Evolutionary conservation across 2,797 vertebrate species (phyloP).

Genomic region (Myotis findleyi): DNA sequence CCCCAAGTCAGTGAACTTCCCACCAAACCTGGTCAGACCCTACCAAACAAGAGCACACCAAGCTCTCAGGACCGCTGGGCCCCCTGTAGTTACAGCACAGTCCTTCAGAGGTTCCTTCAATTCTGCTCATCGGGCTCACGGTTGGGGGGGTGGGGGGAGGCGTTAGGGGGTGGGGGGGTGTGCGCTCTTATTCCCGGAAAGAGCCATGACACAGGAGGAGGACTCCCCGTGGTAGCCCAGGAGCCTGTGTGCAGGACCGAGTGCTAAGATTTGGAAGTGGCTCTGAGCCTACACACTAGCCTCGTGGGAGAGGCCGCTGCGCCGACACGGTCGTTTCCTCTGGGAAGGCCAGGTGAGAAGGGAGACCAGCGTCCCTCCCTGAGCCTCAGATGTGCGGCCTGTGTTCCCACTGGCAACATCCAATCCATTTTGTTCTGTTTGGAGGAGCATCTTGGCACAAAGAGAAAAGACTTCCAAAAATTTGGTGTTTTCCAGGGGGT

Average conservation of each 20-base stretch:
- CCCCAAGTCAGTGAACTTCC: not conserved
- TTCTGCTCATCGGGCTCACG: not conserved
- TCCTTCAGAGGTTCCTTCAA: not conserved
- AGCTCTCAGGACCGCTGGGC: not conserved
- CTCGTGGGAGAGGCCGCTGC: not conserved
- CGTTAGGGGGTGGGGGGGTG: not conserved
- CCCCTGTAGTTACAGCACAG: not conserved
- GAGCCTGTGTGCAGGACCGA: not conserved
- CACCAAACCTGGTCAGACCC: not conserved
- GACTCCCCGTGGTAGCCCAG: not conserved
- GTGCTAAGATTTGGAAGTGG: not conserved
- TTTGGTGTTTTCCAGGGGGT: not conserved
- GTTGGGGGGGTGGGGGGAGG: too few species aligned
- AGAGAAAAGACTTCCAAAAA: constrained; percentile 29
- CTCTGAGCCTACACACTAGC: constrained; percentile 35
- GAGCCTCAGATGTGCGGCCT: not conserved
- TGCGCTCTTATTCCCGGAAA: not conserved
- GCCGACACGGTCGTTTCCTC: constrained; percentile 67
- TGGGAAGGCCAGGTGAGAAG: constrained; percentile 57
- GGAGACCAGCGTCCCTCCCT: not conserved
- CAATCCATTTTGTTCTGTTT: not conserved
- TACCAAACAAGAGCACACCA: not conserved
- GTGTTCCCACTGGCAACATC: not conserved
- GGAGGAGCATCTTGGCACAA: not conserved
- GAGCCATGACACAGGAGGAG: not conserved